Conservation (phyloP, 2,888 invertebrate species). For the Eupithecia vulgata region DNA sequence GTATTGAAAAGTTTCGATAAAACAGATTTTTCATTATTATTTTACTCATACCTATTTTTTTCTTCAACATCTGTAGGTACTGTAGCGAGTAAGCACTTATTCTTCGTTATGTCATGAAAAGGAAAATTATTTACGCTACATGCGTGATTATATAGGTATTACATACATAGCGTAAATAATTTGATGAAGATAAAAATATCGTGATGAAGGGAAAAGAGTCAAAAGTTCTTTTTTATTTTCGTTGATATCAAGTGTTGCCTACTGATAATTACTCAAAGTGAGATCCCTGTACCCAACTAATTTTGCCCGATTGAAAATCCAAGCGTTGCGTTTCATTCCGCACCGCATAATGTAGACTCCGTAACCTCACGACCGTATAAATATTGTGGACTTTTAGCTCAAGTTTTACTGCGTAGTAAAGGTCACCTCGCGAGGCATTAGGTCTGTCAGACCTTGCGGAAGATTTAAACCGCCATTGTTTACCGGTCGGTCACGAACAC, state of each 20-base stretch:
- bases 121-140: too few relatives aligned
- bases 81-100: neutral
- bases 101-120: neutral
- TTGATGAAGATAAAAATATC: too few relatives aligned
- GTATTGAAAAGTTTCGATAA: neutral
- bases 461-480: constrained; percentile 34
- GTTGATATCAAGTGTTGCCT: neutral
- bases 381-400: constrained; percentile 35
- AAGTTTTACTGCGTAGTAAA: constrained; percentile 33
- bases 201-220: neutral
- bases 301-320: neutral
- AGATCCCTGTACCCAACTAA: neutral
- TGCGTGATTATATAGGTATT: too few relatives aligned
- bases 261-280: neutral
- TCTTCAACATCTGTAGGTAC: neutral
- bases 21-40: neutral
- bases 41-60: neutral
- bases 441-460: constrained; percentile 20
- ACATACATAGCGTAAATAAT: too few relatives aligned
- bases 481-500: constrained; percentile 31
- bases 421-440: constrained; percentile 25
- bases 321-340: constrained; percentile 3
- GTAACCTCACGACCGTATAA: constrained; percentile 21
- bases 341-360: constrained; percentile 19
- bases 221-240: neutral